Evolutionary conservation across 2,888 invertebrate species (phyloP).

Genomic region (Plagodis dolabraria): DNA sequence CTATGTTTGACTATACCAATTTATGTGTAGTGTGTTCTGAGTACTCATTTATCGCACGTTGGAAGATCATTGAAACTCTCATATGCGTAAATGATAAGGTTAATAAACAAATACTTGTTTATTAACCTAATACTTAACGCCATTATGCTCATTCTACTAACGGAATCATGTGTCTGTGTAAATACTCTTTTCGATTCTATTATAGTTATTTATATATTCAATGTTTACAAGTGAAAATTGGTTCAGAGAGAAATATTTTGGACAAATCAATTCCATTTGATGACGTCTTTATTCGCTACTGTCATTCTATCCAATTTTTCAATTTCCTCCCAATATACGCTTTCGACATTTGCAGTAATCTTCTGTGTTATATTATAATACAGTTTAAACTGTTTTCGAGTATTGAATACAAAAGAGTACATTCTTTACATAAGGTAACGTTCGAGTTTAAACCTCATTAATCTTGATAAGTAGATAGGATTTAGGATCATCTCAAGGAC

Average conservation of each 20-base stretch:
- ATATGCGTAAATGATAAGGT: too few relatives aligned
- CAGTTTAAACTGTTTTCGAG: neutral
- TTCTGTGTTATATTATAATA: neutral
- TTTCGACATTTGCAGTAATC: neutral
- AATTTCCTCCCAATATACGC: neutral
- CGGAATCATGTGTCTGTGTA: too few relatives aligned
- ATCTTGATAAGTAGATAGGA: slow-evolving; percentile 72
- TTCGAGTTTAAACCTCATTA: slow-evolving; percentile 49
- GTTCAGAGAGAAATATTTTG: slow-evolving; percentile 21
- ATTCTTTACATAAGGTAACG: slow-evolving; percentile 10
- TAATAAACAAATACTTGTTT: too few relatives aligned
- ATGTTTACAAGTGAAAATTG: slow-evolving; percentile 15
- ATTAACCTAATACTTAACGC: too few relatives aligned
- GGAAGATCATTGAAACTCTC: too few relatives aligned
- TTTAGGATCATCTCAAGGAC: slow-evolving; percentile 69
- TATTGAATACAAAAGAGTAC: neutral
- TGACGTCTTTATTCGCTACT: slow-evolving; percentile 25
- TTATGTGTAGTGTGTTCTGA: too few relatives aligned
- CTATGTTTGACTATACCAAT: too few relatives aligned
- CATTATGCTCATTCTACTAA: too few relatives aligned
- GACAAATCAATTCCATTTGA: slow-evolving; percentile 29
- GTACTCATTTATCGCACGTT: too few relatives aligned
- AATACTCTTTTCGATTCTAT: neutral
- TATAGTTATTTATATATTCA: slow-evolving; percentile 3
- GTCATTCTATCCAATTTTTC: slow-evolving; percentile 14